Conservation (phyloP, 2,113 vertebrate species). For the Oreotrochilus melanogaster region DNA sequence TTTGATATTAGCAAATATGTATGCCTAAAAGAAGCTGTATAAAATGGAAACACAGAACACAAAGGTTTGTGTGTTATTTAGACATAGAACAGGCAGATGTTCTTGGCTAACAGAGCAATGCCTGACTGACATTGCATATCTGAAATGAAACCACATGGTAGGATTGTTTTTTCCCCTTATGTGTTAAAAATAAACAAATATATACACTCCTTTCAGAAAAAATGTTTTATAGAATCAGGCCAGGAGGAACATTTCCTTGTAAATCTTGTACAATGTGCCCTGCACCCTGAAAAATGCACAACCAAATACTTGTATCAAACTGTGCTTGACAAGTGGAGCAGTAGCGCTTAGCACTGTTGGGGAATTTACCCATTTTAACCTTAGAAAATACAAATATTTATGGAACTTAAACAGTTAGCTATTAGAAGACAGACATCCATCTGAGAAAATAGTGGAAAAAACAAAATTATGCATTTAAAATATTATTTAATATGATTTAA, state of each 20-base stretch:
- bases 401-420: background rate
- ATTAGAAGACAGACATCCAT: constrained; percentile 16
- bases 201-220: background rate
- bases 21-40: background rate
- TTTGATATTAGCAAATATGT: background rate
- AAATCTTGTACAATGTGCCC: background rate
- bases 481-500: constrained; percentile 28
- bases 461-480: constrained; percentile 15
- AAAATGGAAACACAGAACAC: background rate
- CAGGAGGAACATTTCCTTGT: background rate
- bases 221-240: background rate
- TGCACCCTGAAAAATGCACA: background rate
- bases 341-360: background rate
- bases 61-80: background rate
- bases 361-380: background rate
- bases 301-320: background rate
- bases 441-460: background rate
- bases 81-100: background rate
- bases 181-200: background rate
- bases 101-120: background rate
- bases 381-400: background rate
- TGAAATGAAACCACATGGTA: background rate
- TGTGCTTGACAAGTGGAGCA: background rate
- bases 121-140: background rate
- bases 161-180: background rate